phyloP scores from a whole-genome alignment of 1,140 invertebrate species.

The Dolichoris vasculosae region DNA sequence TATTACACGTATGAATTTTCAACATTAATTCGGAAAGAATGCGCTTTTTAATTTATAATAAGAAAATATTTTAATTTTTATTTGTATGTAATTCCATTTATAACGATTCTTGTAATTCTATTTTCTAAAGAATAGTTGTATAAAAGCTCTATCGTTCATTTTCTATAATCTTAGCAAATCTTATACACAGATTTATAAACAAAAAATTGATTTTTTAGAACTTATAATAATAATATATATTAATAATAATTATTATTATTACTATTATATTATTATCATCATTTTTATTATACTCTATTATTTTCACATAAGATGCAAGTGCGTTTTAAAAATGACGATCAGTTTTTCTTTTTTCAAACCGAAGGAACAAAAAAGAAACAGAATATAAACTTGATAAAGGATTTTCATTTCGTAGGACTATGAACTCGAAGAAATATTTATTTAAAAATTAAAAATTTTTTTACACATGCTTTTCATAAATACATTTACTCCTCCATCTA shows the following conservation, averaged over 20 bases:
- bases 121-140: not conserved
- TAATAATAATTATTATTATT: constrained; percentile 21
- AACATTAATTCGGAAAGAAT: not conserved
- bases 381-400: not conserved
- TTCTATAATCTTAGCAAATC: not conserved
- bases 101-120: not conserved
- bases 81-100: constrained; percentile 5
- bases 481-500: not conserved
- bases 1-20: not conserved
- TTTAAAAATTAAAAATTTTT: not conserved
- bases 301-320: not conserved
- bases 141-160: constrained; percentile 17
- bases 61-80: constrained; percentile 4
- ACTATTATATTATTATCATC: constrained; percentile 15
- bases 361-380: not conserved
- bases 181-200: constrained; percentile 20
- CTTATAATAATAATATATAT: not conserved
- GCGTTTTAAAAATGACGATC: not conserved
- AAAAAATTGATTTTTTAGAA: constrained; percentile 7
- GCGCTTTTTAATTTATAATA: not conserved
- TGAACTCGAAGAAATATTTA: not conserved
- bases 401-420: not conserved
- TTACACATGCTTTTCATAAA: not conserved
- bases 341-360: not conserved
- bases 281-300: constrained; percentile 1